Conservation (phyloP, 2,888 invertebrate genomes). For the Xestia c-nigrum region DNA sequence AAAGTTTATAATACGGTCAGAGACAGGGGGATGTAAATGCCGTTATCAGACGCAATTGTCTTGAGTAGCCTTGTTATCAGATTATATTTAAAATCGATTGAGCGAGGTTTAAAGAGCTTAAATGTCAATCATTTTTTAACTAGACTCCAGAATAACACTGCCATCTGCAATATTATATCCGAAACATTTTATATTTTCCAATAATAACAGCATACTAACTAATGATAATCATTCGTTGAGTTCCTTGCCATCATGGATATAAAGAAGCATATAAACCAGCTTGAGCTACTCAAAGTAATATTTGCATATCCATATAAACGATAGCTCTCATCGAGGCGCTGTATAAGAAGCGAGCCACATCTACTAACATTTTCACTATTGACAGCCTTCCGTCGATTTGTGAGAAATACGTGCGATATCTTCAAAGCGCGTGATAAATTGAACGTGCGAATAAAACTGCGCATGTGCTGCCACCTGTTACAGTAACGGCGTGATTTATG, state of each 20-base stretch:
- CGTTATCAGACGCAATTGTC: constrained; percentile 17
- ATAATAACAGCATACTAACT: background rate
- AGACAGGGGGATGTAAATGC: background rate
- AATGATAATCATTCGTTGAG: no score
- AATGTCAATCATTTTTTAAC: no score
- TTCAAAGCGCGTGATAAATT: constrained; percentile 26
- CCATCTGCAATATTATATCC: background rate
- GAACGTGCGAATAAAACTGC: background rate
- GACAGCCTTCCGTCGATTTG: background rate
- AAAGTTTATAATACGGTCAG: constrained; percentile 13
- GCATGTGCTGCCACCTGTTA: constrained; percentile 24
- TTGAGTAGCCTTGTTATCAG: constrained; percentile 2
- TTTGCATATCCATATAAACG: background rate
- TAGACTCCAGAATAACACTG: no score
- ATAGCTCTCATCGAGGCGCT: background rate
- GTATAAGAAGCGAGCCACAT: constrained; percentile 23
- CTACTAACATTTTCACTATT: constrained; percentile 51
- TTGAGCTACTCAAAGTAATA: constrained; percentile 1
- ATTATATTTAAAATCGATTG: background rate
- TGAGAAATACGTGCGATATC: background rate
- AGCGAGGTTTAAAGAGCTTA: background rate
- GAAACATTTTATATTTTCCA: background rate
- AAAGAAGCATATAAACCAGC: background rate
- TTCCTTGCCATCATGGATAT: no score
- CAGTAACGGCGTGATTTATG: constrained; percentile 29